Percentiles rank a stretch among this genome's conserved stretches.
Evolutionary conservation across 2,888 invertebrate species (phyloP).

Genomic region (Melangyna quadrimaculata): DNA sequence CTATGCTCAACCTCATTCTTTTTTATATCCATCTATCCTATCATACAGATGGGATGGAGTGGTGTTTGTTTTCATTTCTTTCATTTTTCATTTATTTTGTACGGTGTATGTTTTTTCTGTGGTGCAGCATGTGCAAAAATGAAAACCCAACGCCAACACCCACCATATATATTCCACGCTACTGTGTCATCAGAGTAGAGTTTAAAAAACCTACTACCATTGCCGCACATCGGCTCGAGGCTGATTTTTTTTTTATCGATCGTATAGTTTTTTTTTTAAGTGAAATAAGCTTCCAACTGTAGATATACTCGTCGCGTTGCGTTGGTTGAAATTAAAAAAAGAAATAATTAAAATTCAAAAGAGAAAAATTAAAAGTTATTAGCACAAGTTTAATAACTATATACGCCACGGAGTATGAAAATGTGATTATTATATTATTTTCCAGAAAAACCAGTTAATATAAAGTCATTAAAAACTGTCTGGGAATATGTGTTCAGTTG

Average conservation of each 20-base stretch:
- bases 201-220: neutral
- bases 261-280: neutral
- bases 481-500: neutral
- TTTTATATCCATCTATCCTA: neutral
- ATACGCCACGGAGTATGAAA: neutral
- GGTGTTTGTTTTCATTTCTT: neutral
- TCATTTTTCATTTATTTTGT: no score
- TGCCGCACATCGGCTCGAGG: neutral
- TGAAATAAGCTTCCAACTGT: neutral
- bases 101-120: neutral
- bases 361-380: conserved; percentile 4
- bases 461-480: neutral
- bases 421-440: neutral
- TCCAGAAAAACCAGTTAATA: neutral
- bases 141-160: neutral
- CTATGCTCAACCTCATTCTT: neutral
- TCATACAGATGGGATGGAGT: neutral
- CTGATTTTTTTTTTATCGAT: neutral
- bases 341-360: conserved; percentile 1
- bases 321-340: neutral
- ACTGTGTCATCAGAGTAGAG: neutral
- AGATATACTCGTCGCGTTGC: neutral
- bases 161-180: neutral
- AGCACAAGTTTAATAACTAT: neutral
- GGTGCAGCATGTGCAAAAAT: neutral